Conservation (phyloP, 2,113 vertebrate genomes). For the Phaethon lepturus region DNA sequence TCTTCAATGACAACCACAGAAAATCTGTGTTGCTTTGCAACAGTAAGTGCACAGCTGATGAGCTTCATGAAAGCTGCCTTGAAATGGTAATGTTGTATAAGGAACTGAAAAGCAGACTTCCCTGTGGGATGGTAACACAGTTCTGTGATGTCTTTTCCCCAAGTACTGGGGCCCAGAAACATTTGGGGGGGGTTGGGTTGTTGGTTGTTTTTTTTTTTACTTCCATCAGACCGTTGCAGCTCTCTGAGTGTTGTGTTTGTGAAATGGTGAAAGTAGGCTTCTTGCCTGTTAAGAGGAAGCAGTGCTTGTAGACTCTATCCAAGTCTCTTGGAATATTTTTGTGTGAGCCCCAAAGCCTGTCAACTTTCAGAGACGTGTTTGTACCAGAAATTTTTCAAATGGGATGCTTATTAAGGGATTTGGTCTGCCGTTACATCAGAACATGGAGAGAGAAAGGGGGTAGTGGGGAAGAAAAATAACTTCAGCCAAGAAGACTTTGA, state of each 20-base stretch:
- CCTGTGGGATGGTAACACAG: neutral
- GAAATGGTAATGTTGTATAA: neutral
- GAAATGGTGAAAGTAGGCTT: neutral
- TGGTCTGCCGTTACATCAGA: neutral
- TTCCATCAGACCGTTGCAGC: neutral
- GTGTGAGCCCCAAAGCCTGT: neutral
- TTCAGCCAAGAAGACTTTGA: neutral
- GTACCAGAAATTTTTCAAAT: neutral
- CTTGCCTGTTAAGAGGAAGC: neutral
- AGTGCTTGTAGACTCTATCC: neutral
- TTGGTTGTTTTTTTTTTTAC: neutral
- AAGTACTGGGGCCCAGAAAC: neutral
- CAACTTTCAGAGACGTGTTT: neutral
- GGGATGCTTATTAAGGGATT: neutral
- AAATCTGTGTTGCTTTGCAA: neutral
- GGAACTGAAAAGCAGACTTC: neutral
- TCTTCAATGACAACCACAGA: neutral
- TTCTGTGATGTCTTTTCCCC: neutral
- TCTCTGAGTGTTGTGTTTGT: neutral
- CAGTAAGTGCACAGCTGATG: neutral
- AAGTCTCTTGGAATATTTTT: neutral
- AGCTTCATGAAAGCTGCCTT: neutral
- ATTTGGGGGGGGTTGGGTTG: accelerated
- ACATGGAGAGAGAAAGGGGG: neutral
- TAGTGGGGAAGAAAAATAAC: too few relatives aligned